These are phyloP conservation scores for Emydura subglobosa DNA, from an alignment of 2,113 vertebrate genomes.

Conservation along the genomic window DNA sequence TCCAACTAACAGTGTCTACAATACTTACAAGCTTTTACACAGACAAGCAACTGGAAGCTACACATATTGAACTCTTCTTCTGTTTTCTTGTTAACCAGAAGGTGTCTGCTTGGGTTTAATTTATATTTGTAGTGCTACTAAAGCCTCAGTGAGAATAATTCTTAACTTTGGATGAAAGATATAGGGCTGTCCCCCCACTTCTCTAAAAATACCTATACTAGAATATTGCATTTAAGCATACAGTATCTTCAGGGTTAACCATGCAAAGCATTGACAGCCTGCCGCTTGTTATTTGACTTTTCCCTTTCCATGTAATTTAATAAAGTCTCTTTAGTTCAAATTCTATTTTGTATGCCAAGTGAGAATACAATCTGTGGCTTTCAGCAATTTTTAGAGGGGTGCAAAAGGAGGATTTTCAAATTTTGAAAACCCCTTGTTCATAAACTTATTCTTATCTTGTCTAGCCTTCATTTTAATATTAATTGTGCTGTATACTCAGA, in stretches of 20 bases:
- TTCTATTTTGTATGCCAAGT: background rate
- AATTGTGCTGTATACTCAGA: background rate
- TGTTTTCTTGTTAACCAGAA: background rate
- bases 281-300: background rate
- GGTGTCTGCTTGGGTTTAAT: background rate
- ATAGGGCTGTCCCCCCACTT: background rate
- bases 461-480: background rate
- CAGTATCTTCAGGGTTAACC: background rate
- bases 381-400: background rate
- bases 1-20: rapidly evolving
- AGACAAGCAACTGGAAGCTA: rapidly evolving
- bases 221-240: background rate
- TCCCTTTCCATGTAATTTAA: background rate
- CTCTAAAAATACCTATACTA: background rate
- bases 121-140: constrained; percentile 34
- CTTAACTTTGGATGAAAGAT: background rate
- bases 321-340: background rate
- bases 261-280: background rate
- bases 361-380: constrained; percentile 15
- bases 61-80: rapidly evolving
- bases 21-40: background rate
- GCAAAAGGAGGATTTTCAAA: constrained; percentile 7
- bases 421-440: background rate
- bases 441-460: background rate
- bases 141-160: background rate